These are phyloP conservation scores for Lathamus discolor DNA, from an alignment of 2,113 vertebrate genomes.

Conservation along the genomic window DNA sequence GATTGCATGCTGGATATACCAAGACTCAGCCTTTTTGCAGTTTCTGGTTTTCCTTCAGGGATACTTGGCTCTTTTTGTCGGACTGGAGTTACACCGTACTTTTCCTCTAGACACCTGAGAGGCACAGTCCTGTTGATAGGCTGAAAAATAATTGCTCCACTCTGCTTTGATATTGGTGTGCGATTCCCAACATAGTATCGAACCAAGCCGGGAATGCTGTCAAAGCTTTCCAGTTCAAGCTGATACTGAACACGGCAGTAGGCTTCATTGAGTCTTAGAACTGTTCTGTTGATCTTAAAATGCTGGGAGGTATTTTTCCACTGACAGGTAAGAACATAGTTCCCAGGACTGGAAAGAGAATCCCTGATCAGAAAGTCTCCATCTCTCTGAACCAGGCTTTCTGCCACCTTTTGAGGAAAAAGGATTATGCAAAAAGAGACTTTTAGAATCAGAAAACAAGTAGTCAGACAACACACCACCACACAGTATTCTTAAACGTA, in stretches of 20 bases:
- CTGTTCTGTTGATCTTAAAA: slow-evolving; percentile 92
- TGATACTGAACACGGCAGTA: slow-evolving; percentile 92
- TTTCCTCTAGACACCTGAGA: slow-evolving; percentile 89
- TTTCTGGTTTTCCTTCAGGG: slow-evolving; percentile 73
- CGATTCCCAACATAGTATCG: slow-evolving; percentile 94
- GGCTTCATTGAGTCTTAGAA: slow-evolving; percentile 87
- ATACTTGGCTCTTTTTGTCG: slow-evolving; percentile 30
- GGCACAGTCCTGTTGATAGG: slow-evolving; percentile 91
- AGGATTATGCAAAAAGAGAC: neutral
- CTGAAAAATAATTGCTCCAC: slow-evolving; percentile 94
- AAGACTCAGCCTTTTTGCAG: slow-evolving; percentile 85
- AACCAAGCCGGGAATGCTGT: slow-evolving; percentile 90
- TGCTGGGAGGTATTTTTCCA: slow-evolving; percentile 94
- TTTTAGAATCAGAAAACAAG: neutral
- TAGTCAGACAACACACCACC: neutral
- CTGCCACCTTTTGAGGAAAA: slow-evolving; percentile 85
- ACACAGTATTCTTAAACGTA: neutral
- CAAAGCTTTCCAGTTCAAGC: slow-evolving; percentile 91
- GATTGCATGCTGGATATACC: slow-evolving; percentile 75
- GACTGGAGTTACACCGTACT: slow-evolving; percentile 76
- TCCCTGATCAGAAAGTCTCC: slow-evolving; percentile 96
- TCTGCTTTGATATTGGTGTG: slow-evolving; percentile 88
- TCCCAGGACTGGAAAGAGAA: slow-evolving; percentile 92
- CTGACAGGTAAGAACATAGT: slow-evolving; percentile 94
- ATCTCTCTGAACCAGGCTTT: slow-evolving; percentile 88